These are phyloP conservation scores for Drosophila melanosoma DNA, from an alignment of 2,888 invertebrate genomes.

Conservation along the genomic window DNA sequence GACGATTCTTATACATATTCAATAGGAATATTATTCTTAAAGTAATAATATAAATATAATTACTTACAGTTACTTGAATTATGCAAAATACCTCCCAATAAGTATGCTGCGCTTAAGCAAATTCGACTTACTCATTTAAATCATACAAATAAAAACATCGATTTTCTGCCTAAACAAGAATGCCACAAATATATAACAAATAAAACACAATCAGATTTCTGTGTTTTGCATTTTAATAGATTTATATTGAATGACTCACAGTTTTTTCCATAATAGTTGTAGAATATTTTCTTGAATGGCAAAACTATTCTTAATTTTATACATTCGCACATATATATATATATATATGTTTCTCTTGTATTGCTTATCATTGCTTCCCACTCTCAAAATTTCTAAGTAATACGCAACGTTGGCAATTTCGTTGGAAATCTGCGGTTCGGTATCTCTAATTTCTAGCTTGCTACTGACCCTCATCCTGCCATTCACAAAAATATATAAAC, in stretches of 20 bases:
- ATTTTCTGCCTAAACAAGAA: not conserved
- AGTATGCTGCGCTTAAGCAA: slow-evolving; percentile 24
- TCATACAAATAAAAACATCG: not conserved
- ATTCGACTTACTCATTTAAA: not conserved
- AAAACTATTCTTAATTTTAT: not conserved
- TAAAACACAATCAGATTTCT: slow-evolving; percentile 2
- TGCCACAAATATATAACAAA: not conserved
- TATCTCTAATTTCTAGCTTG: slow-evolving; percentile 38
- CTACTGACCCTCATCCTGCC: slow-evolving; percentile 25
- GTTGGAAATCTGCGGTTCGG: slow-evolving; percentile 35
- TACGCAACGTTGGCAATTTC: slow-evolving; percentile 18
- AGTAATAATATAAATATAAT: not conserved
- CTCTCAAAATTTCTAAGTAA: slow-evolving; percentile 29
- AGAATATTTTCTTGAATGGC: slow-evolving; percentile 7
- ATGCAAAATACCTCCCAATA: slow-evolving; percentile 22
- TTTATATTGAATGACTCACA: slow-evolving; percentile 5
- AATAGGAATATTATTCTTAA: not conserved
- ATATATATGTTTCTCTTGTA: not conserved
- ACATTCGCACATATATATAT: not conserved
- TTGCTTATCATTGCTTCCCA: slow-evolving; percentile 17
- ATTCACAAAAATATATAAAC: slow-evolving; percentile 37
- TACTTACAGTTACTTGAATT: not conserved
- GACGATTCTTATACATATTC: not conserved
- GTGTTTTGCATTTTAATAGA: slow-evolving; percentile 3
- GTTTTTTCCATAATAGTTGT: slow-evolving; percentile 2